phyloP scores from a whole-genome alignment of 2,888 invertebrate species.

The Spisula solida region DNA sequence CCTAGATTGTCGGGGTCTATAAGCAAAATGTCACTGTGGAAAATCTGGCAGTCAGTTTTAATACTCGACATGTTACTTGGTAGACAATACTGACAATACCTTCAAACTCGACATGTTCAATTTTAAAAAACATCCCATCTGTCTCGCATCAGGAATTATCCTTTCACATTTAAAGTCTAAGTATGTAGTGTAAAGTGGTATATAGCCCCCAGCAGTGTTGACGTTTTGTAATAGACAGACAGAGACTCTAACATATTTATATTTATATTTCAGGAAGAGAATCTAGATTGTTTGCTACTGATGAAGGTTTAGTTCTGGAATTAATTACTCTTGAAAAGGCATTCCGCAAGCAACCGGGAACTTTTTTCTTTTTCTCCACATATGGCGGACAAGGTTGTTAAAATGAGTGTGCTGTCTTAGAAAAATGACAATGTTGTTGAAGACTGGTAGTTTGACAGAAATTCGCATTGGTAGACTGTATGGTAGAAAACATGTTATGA shows the following conservation, averaged over 20 bases:
- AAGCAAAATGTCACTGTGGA: neutral
- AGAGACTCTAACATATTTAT: neutral
- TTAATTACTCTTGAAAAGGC: no score
- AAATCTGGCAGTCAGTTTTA: neutral
- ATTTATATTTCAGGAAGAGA: neutral
- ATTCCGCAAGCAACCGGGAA: no score
- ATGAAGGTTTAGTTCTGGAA: no score
- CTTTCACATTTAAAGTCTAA: neutral
- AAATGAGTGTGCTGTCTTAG: no score
- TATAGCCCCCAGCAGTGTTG: neutral
- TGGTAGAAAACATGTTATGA: no score
- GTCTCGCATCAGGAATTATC: neutral
- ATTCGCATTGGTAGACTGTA: no score
- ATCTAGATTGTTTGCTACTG: neutral
- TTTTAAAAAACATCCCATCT: conserved; percentile 11
- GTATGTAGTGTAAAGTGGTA: neutral
- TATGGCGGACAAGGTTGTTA: no score
- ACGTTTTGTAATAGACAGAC: conserved; percentile 5
- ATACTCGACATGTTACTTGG: neutral
- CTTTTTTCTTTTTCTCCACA: no score
- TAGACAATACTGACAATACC: neutral
- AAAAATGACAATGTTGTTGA: no score
- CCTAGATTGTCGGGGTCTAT: no score
- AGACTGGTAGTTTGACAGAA: no score
- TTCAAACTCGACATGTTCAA: conserved; percentile 3